Conservation (phyloP, 2,888 invertebrate genomes). For the Imbricaverruca yamaguchii region DNA sequence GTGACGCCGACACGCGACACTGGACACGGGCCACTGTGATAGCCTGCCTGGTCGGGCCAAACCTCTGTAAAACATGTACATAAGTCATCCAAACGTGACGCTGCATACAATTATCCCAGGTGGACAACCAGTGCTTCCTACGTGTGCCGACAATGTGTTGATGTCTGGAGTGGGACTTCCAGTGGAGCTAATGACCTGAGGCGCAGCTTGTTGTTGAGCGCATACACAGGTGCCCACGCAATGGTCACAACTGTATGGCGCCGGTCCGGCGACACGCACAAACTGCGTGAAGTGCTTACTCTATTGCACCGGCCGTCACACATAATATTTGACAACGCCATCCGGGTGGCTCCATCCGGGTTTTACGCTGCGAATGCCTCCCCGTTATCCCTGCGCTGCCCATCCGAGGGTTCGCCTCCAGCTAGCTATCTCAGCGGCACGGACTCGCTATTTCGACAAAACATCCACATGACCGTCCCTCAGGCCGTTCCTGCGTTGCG, state of each 20-base stretch:
- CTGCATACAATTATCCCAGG: background rate
- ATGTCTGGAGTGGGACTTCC: background rate
- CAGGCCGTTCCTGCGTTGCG: background rate
- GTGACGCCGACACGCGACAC: too few relatives aligned
- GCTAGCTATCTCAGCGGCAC: background rate
- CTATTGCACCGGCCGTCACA: too few relatives aligned
- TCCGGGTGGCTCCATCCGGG: background rate
- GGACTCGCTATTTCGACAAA: too few relatives aligned
- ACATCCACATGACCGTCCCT: background rate
- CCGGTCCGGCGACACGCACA: too few relatives aligned
- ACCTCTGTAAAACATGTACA: constrained; percentile 3
- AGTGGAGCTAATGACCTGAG: background rate
- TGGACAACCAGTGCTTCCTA: background rate
- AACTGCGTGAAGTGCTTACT: too few relatives aligned
- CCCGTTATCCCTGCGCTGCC: background rate
- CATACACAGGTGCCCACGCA: background rate
- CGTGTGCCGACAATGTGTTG: background rate
- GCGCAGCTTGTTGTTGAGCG: too few relatives aligned
- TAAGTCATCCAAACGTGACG: background rate
- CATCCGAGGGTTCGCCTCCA: background rate
- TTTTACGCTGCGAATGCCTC: background rate
- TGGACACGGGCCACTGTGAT: background rate
- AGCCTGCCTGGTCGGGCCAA: constrained; percentile 1
- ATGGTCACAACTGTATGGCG: too few relatives aligned
- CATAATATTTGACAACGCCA: background rate